Percentiles rank a stretch among this genome's conserved stretches.
These are phyloP conservation scores for Rhinoderma darwinii DNA, from an alignment of 2,113 vertebrate species.

Conservation along the genomic window DNA sequence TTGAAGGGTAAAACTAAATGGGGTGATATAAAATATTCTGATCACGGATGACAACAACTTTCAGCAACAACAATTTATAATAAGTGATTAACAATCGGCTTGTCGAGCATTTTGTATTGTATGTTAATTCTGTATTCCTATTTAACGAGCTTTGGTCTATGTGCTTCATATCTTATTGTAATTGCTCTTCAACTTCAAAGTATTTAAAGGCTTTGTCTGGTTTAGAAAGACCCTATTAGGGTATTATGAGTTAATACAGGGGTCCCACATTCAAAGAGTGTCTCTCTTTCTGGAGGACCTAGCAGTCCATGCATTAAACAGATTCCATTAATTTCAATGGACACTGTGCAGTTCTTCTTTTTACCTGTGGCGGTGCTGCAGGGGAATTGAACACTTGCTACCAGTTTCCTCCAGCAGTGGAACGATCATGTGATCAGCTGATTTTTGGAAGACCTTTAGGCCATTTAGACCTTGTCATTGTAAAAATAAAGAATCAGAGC, in stretches of 20 bases:
- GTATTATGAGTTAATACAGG: background rate
- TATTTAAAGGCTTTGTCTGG: too few species aligned
- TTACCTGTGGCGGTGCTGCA: background rate
- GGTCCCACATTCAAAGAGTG: background rate
- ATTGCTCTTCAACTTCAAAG: too few species aligned
- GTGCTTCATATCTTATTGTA: background rate
- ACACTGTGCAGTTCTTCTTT: background rate
- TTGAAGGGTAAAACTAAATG: constrained; percentile 4
- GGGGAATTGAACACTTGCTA: background rate
- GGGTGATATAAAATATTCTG: background rate
- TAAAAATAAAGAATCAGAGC: too few species aligned
- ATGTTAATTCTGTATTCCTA: background rate
- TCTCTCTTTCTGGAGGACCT: background rate
- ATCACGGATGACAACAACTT: background rate
- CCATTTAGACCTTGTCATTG: too few species aligned
- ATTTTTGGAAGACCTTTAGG: too few species aligned
- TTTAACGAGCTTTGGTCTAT: background rate
- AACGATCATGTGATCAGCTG: too few species aligned
- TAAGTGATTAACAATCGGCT: background rate
- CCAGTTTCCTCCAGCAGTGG: background rate
- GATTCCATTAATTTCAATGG: background rate
- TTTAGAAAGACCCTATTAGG: background rate
- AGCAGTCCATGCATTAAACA: background rate
- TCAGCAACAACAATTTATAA: background rate
- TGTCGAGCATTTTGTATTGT: background rate